Base-by-base conservation (phyloP, 2,888 invertebrate genomes). In the Caenorhabditis afra region DNA sequence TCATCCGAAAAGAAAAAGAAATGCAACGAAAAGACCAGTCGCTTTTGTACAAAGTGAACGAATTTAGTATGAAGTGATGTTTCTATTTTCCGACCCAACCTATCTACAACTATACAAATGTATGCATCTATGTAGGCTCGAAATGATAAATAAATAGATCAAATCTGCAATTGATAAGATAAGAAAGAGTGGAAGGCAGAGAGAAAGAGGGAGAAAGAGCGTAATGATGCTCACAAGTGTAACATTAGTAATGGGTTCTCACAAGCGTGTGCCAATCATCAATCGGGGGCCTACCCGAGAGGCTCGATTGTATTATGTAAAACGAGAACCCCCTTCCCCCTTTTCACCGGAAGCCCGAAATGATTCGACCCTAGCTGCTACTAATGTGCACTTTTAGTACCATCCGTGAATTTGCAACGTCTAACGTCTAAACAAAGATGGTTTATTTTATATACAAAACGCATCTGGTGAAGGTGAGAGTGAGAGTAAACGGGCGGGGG, bases 181-280 rank as follows among this genome's bases (percentile, higher is more conserved):
- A 22, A 44, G 23, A 18, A 37, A 16, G 41, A 7, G 20, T 3
- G 29, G 7, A 29, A 29, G 29, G 7, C 4, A 7, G 29, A 29
- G 29, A 29, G 29, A 29, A 29, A 29, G 44, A 23, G 23, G 29
- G 53, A 44, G 58, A 49, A 18, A 44, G 41, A 44, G 64, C 73
- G 73, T 64, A 64, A 71, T 62, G 70, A 70, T 62, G 71, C 71
- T 71, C 71, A 29, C 29, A 58, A 64, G 73, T 73, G 73, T 73
- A 73, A 73, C 73, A 73, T 73, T 73, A 73, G 73, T 73, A 73
- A 73, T 73, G 73, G 73, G 73, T 73, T 73, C 58, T 73, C 64
- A 49, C 71, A 61, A 55, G 62, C 71, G 53, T 71, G 57, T 64
- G 62, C 57, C 62, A 55, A 61, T 64, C 62, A 57, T 57, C 39